Conservation (phyloP, 2,888 invertebrate genomes). For the Spodoptera exigua region DNA sequence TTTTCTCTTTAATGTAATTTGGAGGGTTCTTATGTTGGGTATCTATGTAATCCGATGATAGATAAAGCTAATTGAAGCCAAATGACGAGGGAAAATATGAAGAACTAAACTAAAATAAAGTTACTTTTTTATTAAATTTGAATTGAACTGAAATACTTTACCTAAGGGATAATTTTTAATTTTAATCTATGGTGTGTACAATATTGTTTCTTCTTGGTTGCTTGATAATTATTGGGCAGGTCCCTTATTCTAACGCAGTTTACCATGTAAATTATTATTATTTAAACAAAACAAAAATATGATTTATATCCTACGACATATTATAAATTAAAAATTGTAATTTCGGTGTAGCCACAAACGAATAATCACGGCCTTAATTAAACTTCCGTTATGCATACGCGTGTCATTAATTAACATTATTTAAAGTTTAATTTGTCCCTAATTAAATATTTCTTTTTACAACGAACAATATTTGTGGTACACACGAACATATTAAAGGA, state of each 20-base stretch:
- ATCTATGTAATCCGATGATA: conserved; percentile 63
- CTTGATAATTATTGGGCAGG: too few relatives aligned
- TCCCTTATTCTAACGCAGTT: too few relatives aligned
- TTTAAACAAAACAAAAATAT: conserved; percentile 25
- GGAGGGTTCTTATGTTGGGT: conserved; percentile 59
- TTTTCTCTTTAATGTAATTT: conserved; percentile 68
- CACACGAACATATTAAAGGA: conserved; percentile 50
- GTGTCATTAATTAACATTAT: conserved; percentile 49
- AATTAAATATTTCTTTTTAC: conserved; percentile 63
- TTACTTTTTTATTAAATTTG: conserved; percentile 18
- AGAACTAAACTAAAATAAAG: conserved; percentile 18
- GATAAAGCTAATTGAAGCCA: conserved; percentile 70
- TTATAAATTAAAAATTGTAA: conserved; percentile 24
- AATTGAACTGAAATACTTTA: conserved; percentile 17
- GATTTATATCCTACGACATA: neutral
- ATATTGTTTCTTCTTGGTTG: too few relatives aligned
- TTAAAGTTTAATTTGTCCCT: conserved; percentile 60
- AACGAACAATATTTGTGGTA: conserved; percentile 53
- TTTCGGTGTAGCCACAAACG: conserved; percentile 42
- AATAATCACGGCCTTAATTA: conserved; percentile 41
- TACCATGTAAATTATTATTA: too few relatives aligned
- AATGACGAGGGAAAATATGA: conserved; percentile 52
- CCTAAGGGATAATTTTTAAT: conserved; percentile 6
- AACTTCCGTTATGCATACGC: conserved; percentile 40
- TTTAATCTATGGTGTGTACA: too few relatives aligned